These are phyloP conservation scores for Heliconius hermathena DNA, from an alignment of 1,140 invertebrate genomes.

Conservation along the genomic window DNA sequence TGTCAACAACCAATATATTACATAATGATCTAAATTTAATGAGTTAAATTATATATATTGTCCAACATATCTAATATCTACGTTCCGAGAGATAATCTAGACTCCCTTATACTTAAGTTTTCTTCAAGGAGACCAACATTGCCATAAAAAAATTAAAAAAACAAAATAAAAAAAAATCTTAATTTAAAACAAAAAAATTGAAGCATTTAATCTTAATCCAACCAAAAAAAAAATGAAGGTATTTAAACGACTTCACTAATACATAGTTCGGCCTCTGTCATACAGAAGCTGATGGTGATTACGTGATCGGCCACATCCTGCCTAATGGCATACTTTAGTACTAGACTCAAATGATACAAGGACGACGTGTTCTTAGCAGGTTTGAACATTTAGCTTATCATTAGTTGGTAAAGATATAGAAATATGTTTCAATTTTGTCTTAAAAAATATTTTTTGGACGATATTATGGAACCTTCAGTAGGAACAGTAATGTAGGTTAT, in stretches of 20 bases:
- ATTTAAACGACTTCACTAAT: neutral
- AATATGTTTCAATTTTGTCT: neutral
- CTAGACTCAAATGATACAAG: slow-evolving; percentile 33
- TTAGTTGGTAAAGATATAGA: neutral
- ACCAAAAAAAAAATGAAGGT: neutral
- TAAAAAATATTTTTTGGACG: neutral
- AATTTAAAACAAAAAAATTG: neutral
- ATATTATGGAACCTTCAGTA: too few relatives aligned
- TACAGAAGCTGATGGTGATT: slow-evolving; percentile 21
- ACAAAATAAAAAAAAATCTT: neutral
- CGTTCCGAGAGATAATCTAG: too few relatives aligned
- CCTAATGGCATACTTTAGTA: slow-evolving; percentile 32
- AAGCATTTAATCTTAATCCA: neutral
- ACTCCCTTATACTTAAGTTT: too few relatives aligned
- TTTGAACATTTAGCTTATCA: neutral
- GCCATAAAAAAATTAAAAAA: neutral
- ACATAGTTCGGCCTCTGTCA: neutral
- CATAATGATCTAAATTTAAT: too few relatives aligned
- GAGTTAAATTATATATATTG: too few relatives aligned
- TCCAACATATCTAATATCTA: too few relatives aligned
- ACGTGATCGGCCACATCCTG: slow-evolving; percentile 35
- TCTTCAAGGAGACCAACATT: too few relatives aligned
- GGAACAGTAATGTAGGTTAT: too few relatives aligned
- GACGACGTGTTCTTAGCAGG: slow-evolving; percentile 29
- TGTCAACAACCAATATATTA: too few relatives aligned